Base-by-base conservation (phyloP, 2,888 invertebrate genomes). In the Leuctra nigra region DNA sequence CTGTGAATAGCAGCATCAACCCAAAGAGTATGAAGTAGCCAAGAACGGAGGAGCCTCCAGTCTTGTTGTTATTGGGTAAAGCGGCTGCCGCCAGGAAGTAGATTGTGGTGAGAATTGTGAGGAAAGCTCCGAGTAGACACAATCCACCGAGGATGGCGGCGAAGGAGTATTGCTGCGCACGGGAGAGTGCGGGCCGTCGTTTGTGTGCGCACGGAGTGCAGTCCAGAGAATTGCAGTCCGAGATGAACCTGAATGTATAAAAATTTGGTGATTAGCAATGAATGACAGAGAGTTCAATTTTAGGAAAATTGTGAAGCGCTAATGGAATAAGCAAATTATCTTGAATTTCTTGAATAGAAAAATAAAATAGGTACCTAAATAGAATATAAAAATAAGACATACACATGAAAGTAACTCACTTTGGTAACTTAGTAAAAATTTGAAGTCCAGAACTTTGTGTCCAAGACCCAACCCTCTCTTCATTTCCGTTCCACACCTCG, bases 21-120 rank as follows among this genome's bases (percentile, higher is more conserved):
- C 73, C 75, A 46, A 72, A 67, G 14, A 71, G 65, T 22, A 74
- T 68, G 59, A 72, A 67, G 64, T 70, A 74, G 2, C 73, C 74
- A 2, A 75, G 64, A n/a, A 72, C 67, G 1, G 73, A 63, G 9
- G 61, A 59, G 29, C 56, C 60, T 24, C 55, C 59, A 22, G 57
- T 44, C 18, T 57, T 48, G 47, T 60, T 55, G 33, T 46, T 56
- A 22, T 61, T 61, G 18, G 61, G 59, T 1, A 61, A 16, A 9
- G 61, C 57, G 33, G 61, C 55, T n/a, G 57, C 57, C 18, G 57
- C 57, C 16, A 61, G 50, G 48, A 61, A 61, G 54, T 61, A 61
- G 11, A 59, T 22, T 23, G 59, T 54, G n/a, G 47, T 59, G 13
- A 61, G 55, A 16, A 61, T 39, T 3, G 59, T 59, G 29, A 59